Conservation (phyloP, 2,888 invertebrate genomes). For the Mesorhabditis spiculigera region DNA sequence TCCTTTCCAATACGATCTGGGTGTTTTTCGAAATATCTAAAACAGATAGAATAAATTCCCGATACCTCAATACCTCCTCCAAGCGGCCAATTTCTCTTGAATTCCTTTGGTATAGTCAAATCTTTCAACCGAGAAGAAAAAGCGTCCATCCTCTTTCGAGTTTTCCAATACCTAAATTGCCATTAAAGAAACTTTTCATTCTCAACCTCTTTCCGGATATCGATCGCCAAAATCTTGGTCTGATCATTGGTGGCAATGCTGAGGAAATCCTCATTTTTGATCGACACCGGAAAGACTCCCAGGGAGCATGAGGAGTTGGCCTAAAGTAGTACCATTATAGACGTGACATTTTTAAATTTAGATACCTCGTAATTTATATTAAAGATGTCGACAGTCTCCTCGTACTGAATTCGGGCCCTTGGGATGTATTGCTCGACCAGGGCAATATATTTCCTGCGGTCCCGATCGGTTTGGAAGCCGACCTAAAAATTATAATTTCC, state of each 20-base stretch:
- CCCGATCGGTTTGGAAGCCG: conserved; percentile 52
- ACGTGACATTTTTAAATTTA: not conserved
- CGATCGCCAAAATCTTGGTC: conserved; percentile 28
- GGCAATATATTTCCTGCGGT: conserved; percentile 41
- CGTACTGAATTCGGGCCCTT: conserved; percentile 38
- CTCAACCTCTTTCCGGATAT: conserved; percentile 31
- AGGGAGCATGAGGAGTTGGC: conserved; percentile 43
- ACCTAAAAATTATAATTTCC: conserved; percentile 23
- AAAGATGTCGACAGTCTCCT: conserved; percentile 37
- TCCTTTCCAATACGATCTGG: conserved; percentile 43
- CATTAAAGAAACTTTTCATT: not conserved
- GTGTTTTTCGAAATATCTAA: conserved; percentile 35
- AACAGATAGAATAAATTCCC: not conserved
- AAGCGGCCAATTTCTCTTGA: conserved; percentile 38
- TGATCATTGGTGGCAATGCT: conserved; percentile 34
- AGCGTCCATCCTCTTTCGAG: conserved; percentile 27
- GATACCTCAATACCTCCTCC: conserved; percentile 18
- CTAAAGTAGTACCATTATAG: conserved; percentile 18
- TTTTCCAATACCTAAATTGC: conserved; percentile 28
- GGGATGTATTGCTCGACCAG: conserved; percentile 34
- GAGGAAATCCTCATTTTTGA: conserved; percentile 51
- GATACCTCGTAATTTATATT: conserved; percentile 39
- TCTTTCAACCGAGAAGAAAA: conserved; percentile 52
- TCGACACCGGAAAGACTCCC: conserved; percentile 52
- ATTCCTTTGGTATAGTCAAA: conserved; percentile 55